Evolutionary conservation across 2,888 invertebrate species (phyloP), one percentile per base, ranked within the genome.

Genomic region (Catocala fraxini): DNA sequence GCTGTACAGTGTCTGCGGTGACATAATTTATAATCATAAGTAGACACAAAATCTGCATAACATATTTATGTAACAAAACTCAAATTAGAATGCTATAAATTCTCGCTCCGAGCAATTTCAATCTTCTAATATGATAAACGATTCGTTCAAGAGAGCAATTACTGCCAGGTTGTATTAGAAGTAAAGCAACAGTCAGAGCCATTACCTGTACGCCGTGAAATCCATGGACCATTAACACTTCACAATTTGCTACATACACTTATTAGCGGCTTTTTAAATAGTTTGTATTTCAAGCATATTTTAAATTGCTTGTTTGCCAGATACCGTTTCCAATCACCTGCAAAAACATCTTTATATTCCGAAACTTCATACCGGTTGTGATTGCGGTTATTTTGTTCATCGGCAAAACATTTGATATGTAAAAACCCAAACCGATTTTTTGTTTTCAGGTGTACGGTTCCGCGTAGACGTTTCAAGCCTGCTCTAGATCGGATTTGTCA

Each of bases 71-170:
- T 72, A 81, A 82, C 83, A 83, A 82, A 81, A 70, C 74, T 76
- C 70, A 80, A 82, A 85, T 84, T 79, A 83, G 81, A 83, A 82
- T 80, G 74, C 83, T 73, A 83, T 83, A 84, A 82, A 82, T 81
- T 80, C 79, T 80, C 71, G 80, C 85, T 82, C 64, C 72, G 65
- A 86, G 85, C 81, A 71, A 81, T 86, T 87, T 85, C 83, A 89
- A 86, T 86, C 80, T 81, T 82, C 83, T 86, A 85, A 89, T 86
- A 87, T 87, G 89, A 91, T 91, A 91, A 90, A 88, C 89, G 88
- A 92, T 92, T 92, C 86, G 92, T 90, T 91, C 89, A 72, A 86
- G 88, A 77, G 82, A 81, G 84, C 88, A 91, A 92, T 92, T 91
- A 92, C 83, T 39, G 74, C 69, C 63, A 60, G 80, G 71, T 69